Evolutionary conservation across 2,797 vertebrate species (phyloP).

Genomic region (Chaetodon trifasciatus): DNA sequence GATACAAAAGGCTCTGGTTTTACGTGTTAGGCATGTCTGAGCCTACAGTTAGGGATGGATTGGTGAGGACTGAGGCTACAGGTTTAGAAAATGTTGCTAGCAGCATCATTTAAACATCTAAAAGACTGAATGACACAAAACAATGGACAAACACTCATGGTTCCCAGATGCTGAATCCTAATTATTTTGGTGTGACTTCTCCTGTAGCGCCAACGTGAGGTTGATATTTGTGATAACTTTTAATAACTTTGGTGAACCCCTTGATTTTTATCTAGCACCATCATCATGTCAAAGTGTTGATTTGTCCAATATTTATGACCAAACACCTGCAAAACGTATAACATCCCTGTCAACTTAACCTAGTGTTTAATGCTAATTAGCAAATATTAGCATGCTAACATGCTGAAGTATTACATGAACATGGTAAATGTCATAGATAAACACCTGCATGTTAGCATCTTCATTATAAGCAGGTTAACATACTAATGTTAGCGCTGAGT

Average conservation of each 20-base stretch:
- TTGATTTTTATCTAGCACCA: neutral
- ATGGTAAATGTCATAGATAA: neutral
- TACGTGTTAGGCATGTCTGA: neutral
- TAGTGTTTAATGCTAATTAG: too few species aligned
- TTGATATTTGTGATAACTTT: neutral
- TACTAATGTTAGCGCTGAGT: neutral
- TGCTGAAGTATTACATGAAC: too few species aligned
- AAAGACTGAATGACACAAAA: neutral
- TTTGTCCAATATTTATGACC: neutral
- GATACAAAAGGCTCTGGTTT: neutral
- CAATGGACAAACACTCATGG: neutral
- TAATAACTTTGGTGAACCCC: neutral
- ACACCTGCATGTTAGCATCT: neutral
- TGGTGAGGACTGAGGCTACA: neutral
- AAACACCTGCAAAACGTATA: neutral
- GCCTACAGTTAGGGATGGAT: neutral
- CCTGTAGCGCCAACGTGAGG: neutral
- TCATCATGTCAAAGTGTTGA: neutral
- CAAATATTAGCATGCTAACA: too few species aligned
- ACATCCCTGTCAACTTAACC: neutral
- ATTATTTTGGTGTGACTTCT: neutral
- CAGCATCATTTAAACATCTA: too few species aligned
- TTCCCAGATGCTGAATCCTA: neutral
- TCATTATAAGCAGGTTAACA: neutral
- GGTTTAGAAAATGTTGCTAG: neutral